Conservation (phyloP, 2,888 invertebrate genomes). For the Furcula furcula region DNA sequence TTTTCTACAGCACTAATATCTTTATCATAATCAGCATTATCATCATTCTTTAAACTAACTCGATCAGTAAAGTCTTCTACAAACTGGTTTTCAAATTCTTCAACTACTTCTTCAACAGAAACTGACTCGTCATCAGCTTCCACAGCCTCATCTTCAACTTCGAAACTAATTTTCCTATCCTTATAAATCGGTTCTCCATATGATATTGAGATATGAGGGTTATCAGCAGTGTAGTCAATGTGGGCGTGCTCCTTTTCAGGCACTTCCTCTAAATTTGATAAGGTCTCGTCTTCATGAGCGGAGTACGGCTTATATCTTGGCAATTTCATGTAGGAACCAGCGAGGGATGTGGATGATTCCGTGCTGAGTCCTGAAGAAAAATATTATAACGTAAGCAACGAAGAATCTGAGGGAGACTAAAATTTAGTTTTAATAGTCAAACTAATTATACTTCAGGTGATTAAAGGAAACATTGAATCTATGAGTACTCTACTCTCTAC, state of each 20-base stretch:
- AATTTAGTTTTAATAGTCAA: too few species aligned
- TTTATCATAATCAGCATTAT: background rate
- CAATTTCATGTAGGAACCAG: slow-evolving; percentile 43
- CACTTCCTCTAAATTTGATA: slow-evolving; percentile 23
- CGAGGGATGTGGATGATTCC: slow-evolving; percentile 45
- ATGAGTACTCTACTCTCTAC: too few species aligned
- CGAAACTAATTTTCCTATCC: background rate
- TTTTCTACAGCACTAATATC: too few species aligned
- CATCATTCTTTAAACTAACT: background rate
- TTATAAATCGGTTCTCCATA: background rate
- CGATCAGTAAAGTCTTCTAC: slow-evolving; percentile 2
- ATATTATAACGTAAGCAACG: background rate
- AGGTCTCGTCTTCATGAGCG: slow-evolving; percentile 17
- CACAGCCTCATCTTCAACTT: slow-evolving; percentile 4
- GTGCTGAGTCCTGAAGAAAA: slow-evolving; percentile 26
- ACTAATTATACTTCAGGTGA: too few species aligned
- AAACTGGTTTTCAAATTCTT: slow-evolving; percentile 4
- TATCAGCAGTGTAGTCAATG: slow-evolving; percentile 28
- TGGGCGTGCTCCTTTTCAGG: slow-evolving; percentile 28
- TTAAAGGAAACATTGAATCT: too few species aligned
- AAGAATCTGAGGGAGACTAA: too few species aligned
- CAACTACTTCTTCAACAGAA: background rate
- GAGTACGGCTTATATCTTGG: slow-evolving; percentile 42
- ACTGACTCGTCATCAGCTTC: slow-evolving; percentile 2
- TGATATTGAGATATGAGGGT: slow-evolving; percentile 13